Evolutionary conservation across 1,140 invertebrate genomes (phyloP), one percentile per base, ranked within the genome.

Genomic region (Goniozus legneri): DNA sequence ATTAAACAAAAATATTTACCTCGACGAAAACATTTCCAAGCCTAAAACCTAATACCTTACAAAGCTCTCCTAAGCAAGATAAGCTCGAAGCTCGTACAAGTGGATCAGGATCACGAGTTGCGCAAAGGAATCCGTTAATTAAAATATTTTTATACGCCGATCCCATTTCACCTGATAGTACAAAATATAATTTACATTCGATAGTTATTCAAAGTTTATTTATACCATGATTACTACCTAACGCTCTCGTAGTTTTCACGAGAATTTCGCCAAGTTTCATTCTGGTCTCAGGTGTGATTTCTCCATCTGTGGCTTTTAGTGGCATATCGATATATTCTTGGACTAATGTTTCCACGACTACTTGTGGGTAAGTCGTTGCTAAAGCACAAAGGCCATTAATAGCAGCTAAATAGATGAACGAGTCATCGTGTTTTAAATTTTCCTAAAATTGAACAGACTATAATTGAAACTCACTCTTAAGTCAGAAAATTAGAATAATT

Each of bases 11-110:
- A 51, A 15, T 46, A 58, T 40, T 65, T 73, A 91, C 87, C 80
- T 92, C 90, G 54, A 81, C 82, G 38, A 88, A 71, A 40, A 88
- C 79, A 50, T 79, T 72, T 38, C 85, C 85, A 1, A 94, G 65
- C 61, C 83, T 84, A 61, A 84, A 92, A 36, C 84, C 80, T 8
- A 95, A 68, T 4, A 88, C 77, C 52, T 82, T 79, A 59, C 87
- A 89, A n/a, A 92, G 72, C 76, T 94, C 89, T 1, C 87, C 91
- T 10, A 95, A 73, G 72, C 91, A 92, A 0, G 89, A 91, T 32
- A 95, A 73, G 69, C 86, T 85, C 3, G 91, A 92, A 8, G 89
- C 81, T 64, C 89, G 78, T 12, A 94, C 79, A n/a, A 89, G 64
- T 16, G 82, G 73, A 63, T 92, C 89, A 1, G 79, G 55, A 72